Evolutionary conservation across 2,888 invertebrate genomes (phyloP).

Genomic region (Callinectes sapidus): DNA sequence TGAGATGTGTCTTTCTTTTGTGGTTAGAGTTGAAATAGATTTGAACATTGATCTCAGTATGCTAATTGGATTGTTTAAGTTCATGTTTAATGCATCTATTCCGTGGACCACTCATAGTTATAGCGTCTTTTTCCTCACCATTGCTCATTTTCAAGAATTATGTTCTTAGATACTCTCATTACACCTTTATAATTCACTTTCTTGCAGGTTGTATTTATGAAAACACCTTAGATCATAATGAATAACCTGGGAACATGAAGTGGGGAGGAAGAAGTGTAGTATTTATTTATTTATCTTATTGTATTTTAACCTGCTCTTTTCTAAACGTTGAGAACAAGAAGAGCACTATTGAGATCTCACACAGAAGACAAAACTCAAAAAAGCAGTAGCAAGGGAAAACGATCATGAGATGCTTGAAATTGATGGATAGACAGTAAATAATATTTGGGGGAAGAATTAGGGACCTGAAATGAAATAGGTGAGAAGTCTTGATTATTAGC

Average conservation of each 20-base stretch:
- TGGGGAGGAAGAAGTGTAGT: background rate
- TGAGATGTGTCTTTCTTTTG: background rate
- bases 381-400: background rate
- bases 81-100: background rate
- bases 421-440: background rate
- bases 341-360: background rate
- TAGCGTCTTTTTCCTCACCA: background rate
- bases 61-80: background rate
- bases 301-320: background rate
- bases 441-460: background rate
- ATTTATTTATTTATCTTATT: background rate
- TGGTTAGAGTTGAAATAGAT: background rate
- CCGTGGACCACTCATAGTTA: background rate
- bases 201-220: background rate
- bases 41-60: constrained; percentile 8
- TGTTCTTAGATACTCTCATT: background rate
- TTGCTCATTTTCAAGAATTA: background rate
- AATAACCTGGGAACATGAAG: background rate
- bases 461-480: background rate
- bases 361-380: background rate
- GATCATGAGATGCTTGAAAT: background rate
- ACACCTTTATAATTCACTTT: background rate
- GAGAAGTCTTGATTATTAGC: background rate
- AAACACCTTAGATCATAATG: background rate
- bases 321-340: background rate